A percentile compares a stretch with the other conserved stretches of the same genome.
phyloP scores from a whole-genome alignment of 2,797 vertebrate species.

The Ibycter americanus region DNA sequence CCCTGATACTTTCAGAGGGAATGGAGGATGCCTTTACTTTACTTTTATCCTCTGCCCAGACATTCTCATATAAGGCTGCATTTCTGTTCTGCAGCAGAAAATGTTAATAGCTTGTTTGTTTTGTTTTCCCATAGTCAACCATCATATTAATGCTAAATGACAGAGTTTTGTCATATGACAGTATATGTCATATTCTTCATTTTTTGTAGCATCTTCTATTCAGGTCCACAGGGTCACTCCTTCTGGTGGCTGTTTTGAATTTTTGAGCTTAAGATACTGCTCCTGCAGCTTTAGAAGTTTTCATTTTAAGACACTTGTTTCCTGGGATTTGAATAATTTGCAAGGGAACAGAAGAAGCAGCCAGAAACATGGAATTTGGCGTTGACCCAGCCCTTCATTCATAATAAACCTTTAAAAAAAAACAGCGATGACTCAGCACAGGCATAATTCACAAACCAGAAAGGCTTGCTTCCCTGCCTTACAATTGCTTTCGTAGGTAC shows the following conservation, averaged over 20 bases:
- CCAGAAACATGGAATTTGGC: constrained; percentile 48
- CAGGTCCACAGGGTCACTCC: neutral
- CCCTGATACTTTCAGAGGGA: neutral
- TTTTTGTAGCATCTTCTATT: neutral
- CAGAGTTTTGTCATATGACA: neutral
- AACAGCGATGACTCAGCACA: constrained; percentile 47
- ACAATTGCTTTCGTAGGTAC: neutral
- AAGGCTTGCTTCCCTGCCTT: constrained; percentile 43
- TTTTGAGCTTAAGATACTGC: neutral
- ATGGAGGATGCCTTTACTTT: constrained; percentile 3
- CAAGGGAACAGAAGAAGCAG: constrained; percentile 27
- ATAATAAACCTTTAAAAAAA: constrained; percentile 46
- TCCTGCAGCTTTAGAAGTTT: neutral
- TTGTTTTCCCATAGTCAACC: neutral
- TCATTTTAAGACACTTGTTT: neutral
- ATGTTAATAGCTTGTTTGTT: neutral
- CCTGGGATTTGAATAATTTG: neutral
- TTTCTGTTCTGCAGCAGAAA: neutral
- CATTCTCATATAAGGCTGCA: neutral
- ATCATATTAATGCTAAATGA: neutral
- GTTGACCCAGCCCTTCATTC: constrained; percentile 52
- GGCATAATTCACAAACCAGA: constrained; percentile 50
- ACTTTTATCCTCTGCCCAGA: neutral
- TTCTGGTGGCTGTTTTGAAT: neutral
- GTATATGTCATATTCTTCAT: neutral